Conservation (phyloP, 2,797 vertebrate species). For the Pygocentrus nattereri region DNA sequence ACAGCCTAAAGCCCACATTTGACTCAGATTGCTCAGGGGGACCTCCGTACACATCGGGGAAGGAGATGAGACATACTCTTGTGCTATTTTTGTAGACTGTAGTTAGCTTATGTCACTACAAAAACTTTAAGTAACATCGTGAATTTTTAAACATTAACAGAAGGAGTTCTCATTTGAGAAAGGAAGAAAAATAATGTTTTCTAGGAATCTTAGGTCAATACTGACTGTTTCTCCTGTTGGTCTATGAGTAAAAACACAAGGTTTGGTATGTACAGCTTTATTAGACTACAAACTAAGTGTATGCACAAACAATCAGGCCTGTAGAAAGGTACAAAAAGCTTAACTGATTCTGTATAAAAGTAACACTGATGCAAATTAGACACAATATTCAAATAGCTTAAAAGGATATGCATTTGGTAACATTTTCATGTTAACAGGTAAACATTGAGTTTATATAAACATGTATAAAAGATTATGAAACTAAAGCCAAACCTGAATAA, state of each 20-base stretch:
- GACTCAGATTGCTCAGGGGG: constrained; percentile 38
- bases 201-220: constrained; percentile 1
- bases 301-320: constrained; percentile 70
- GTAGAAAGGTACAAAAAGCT: constrained; percentile 71
- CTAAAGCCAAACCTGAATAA: constrained; percentile 8
- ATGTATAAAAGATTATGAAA: constrained; percentile 15
- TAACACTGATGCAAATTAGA: constrained; percentile 40
- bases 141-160: background rate
- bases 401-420: constrained; percentile 19
- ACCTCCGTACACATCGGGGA: constrained; percentile 18
- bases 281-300: constrained; percentile 68
- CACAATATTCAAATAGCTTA: constrained; percentile 38
- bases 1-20: constrained; percentile 22
- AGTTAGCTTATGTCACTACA: background rate
- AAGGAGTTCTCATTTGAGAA: background rate
- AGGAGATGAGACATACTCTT: constrained; percentile 25
- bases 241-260: constrained; percentile 49
- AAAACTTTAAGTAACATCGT: background rate
- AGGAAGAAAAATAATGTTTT: background rate
- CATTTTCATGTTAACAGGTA: constrained; percentile 16
- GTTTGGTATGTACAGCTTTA: constrained; percentile 79
- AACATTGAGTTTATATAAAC: constrained; percentile 24
- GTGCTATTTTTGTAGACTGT: background rate
- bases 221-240: background rate
- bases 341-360: constrained; percentile 58